These are phyloP conservation scores for Oryctes rhinoceros DNA, from an alignment of 1,140 invertebrate species.

Conservation along the genomic window DNA sequence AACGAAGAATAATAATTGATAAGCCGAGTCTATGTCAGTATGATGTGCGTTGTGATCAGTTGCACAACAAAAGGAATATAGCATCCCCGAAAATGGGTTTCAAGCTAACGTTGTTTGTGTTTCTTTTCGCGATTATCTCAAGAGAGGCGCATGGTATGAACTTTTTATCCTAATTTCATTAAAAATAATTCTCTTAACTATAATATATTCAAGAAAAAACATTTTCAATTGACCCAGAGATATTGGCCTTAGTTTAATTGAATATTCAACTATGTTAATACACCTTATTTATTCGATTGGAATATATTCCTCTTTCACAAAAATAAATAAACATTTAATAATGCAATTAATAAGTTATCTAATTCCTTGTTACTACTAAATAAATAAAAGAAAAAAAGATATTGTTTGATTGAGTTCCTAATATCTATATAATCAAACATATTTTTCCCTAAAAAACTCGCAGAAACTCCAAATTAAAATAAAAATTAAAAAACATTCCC, in stretches of 20 bases:
- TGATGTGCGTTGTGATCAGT: constrained; percentile 26
- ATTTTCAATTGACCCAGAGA: constrained; percentile 25
- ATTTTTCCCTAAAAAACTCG: background rate
- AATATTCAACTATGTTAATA: constrained; percentile 39
- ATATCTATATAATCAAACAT: background rate
- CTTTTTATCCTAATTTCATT: background rate
- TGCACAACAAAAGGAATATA: constrained; percentile 5
- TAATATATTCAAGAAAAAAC: background rate
- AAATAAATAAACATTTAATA: background rate
- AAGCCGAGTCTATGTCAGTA: constrained; percentile 34
- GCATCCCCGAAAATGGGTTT: background rate
- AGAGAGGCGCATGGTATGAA: background rate
- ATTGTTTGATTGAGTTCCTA: too few relatives aligned
- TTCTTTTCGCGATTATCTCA: constrained; percentile 14
- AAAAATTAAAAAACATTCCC: too few relatives aligned
- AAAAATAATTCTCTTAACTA: background rate
- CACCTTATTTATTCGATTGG: constrained; percentile 15
- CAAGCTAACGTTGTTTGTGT: background rate
- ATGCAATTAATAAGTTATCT: too few relatives aligned
- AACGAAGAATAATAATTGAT: constrained; percentile 36
- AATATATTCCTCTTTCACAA: background rate
- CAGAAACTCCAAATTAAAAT: background rate
- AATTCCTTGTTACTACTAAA: too few relatives aligned
- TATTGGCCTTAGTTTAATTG: constrained; percentile 21
- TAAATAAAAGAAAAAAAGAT: too few relatives aligned